Base-by-base conservation (phyloP, 1,140 invertebrate species). In the Drosophila lacteicornis region DNA sequence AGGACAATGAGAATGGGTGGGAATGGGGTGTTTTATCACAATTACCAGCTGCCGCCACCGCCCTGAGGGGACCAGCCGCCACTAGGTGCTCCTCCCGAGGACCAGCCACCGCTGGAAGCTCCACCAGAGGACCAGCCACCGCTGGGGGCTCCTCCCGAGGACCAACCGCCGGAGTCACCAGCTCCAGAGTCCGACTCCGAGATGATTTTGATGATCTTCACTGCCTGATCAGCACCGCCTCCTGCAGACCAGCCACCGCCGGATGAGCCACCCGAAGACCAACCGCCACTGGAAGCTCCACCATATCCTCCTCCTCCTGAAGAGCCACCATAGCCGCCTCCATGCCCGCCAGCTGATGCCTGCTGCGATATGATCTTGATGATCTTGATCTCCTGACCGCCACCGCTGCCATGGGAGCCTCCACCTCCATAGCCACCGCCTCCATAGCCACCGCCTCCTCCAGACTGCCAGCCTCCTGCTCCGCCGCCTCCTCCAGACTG, bases 201-300 rank as follows among this genome's bases (percentile, higher is more conserved):
- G 36, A 88, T 88, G 56, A 88, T 81, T 61, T 88, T 88, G 19
- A 88, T 79, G 53, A 88, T 88, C 49, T 88, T 88, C 1, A 88
- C 78, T n/a, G 84, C 84, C 8, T 83, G 80, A 13, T 38, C 58
- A 38, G 59, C 83, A 6, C 70, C 75, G 11, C 75, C 83, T 3
- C 82, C 80, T 0, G 80, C 79, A 0, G 80, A 76, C 60, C 81
- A 84, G 3, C 81, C 80, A 4, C 75, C 68, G 1, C 70, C 71
- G 2, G 71, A 62, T 1, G 75, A 66, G 27, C 67, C 82, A 8
- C 82, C 82, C 0, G 83, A 79, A 1, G 82, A 85, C 65, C 82
- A 86, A 43, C 67, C 68, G 15, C 70, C 56, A 5, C 66, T 27
- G 9, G 68, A 47, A 1, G 57, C 42, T 15, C 70, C 80, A 11